These are phyloP conservation scores for Liolophura sinensis DNA, from an alignment of 1,140 invertebrate species.

Conservation along the genomic window DNA sequence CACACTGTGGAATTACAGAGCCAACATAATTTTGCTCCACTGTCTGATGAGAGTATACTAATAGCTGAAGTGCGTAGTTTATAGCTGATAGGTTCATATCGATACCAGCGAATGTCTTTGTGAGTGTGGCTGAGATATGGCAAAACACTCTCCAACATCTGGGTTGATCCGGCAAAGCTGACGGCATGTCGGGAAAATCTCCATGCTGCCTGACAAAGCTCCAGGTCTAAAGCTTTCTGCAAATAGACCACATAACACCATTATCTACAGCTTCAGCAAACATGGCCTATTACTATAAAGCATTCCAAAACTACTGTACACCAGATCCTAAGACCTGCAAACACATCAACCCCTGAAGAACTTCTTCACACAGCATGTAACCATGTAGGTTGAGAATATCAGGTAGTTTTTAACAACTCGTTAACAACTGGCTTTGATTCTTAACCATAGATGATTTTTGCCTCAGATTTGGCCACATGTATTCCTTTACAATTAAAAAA, in stretches of 20 bases:
- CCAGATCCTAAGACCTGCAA: neutral
- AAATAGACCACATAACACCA: slow-evolving; percentile 5
- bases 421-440: too few relatives aligned
- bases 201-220: slow-evolving; percentile 16
- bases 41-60: neutral
- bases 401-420: too few relatives aligned
- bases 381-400: too few relatives aligned
- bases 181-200: slow-evolving; percentile 14
- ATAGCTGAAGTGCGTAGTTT: neutral
- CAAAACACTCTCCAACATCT: slow-evolving; percentile 17
- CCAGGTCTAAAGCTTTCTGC: neutral
- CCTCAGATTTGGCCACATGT: too few relatives aligned
- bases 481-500: too few relatives aligned
- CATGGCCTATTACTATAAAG: neutral
- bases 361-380: too few relatives aligned
- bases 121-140: slow-evolving; percentile 17
- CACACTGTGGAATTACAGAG: neutral
- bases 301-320: neutral
- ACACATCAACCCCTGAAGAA: too few relatives aligned
- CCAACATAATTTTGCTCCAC: neutral
- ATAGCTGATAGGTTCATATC: neutral
- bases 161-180: neutral
- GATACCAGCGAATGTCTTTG: slow-evolving; percentile 21
- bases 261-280: slow-evolving; percentile 6
- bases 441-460: too few relatives aligned